Percentiles rank a stretch among this genome's conserved stretches.
Conservation (phyloP, 1,140 invertebrate species). For the Hylaeus volcanicus region DNA sequence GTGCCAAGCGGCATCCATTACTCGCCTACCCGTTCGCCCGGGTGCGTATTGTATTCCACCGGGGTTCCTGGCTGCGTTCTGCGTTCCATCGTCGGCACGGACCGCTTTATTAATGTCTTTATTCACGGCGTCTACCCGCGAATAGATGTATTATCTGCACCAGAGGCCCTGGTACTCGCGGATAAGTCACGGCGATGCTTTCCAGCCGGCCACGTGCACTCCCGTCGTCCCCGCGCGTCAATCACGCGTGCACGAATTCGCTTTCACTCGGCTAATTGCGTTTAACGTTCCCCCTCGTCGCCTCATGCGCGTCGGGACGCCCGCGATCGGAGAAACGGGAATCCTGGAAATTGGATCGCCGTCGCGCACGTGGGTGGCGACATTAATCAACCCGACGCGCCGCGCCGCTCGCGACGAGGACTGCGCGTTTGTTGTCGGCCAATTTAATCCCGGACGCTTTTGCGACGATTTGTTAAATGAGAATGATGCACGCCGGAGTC, state of each 20-base stretch:
- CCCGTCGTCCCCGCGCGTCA: constrained; percentile 21
- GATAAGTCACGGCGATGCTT: not conserved
- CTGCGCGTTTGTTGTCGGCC: constrained; percentile 4
- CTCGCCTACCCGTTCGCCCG: constrained; percentile 14
- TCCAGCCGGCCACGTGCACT: not conserved
- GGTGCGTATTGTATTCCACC: constrained; percentile 59
- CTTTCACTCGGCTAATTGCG: constrained; percentile 55
- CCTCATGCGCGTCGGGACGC: too few species aligned
- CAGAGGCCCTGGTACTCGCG: not conserved
- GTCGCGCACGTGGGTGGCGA: constrained; percentile 22
- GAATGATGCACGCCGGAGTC: not conserved
- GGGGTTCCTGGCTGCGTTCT: constrained; percentile 40
- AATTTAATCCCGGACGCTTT: not conserved
- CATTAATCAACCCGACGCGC: constrained; percentile 26
- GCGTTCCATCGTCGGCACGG: constrained; percentile 54
- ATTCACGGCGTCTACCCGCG: constrained; percentile 56
- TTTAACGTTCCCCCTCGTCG: constrained; percentile 3
- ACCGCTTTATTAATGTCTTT: constrained; percentile 69
- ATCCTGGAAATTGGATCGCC: constrained; percentile 35
- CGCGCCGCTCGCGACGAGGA: not conserved
- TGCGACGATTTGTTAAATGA: constrained; percentile 20
- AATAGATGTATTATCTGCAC: constrained; percentile 54
- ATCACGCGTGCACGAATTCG: constrained; percentile 33
- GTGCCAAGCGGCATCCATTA: constrained; percentile 50
- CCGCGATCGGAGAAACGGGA: not conserved